Evolutionary conservation across 2,113 vertebrate genomes (phyloP), one percentile per base, ranked within the genome.

Genomic region (Henicopernis longicauda): DNA sequence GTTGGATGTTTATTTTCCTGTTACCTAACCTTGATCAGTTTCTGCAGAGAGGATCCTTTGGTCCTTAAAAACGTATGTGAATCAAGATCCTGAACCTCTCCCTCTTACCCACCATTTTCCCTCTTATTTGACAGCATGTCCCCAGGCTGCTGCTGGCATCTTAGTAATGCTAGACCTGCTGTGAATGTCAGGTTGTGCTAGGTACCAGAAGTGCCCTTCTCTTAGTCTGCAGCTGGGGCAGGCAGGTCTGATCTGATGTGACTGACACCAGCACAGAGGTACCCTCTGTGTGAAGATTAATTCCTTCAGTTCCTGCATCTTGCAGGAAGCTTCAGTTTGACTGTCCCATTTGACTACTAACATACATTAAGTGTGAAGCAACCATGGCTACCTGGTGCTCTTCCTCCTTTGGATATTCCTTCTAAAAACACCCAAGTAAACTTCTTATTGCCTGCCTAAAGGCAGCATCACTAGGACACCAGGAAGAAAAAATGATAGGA

Each of bases 261-360:
- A 97, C 45, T 94, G 73, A 91, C 1, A 49, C 61, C 27, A 16
- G 44, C 94, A 80, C 4, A 69, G 22, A 95, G n/a, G 34, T 47
- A 62, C 66, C 81, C 66, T 87, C 23, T 36, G 58, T 31, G n/a
- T 44, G 79, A 93, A 96, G 69, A 94, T 58, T 93, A 97, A 93
- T 91, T 96, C 70, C 71, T 92, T 85, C 78, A 74, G 36, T 49
- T 91, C 62, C 90, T 90, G 72, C 22, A 44, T 36, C 57, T 42
- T 72, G 47, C 78, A 70, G 61, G 77, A 86, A 61, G 26, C 31
- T 47, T 79, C 52, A 54, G 54, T 63, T 32, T 16, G 16, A 83
- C 49, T 80, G 32, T 20, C 66, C 42, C 74, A 32, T 76, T 84
- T 65, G 38, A 42, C 13, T 62, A 27, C 20, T 57, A 70, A 55